A percentile compares a stretch with the other conserved stretches of the same genome.
Conservation (phyloP, 2,797 vertebrate genomes). For the Cyclura pinguis region DNA sequence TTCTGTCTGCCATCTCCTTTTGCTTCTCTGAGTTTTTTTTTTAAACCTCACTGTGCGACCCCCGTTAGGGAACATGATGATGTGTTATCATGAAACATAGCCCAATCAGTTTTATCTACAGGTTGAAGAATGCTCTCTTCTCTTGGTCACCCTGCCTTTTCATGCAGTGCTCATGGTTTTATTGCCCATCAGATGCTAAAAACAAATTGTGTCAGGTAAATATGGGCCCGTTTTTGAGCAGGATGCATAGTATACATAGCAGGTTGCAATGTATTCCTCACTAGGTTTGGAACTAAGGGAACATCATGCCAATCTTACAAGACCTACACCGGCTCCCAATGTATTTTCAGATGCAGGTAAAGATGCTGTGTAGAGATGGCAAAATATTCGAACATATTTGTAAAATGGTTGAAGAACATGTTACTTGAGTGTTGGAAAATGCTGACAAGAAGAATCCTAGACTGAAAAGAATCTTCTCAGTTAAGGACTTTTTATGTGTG, state of each 20-base stretch:
- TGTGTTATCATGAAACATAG: background rate
- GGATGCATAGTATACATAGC: background rate
- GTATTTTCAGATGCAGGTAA: too few relatives aligned
- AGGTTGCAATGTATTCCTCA: background rate
- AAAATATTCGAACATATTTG: too few relatives aligned
- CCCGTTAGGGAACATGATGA: background rate
- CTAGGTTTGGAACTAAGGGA: too few relatives aligned
- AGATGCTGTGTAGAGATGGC: too few relatives aligned
- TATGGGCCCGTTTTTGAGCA: background rate
- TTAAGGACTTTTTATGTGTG: too few relatives aligned
- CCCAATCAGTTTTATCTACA: background rate
- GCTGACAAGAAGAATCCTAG: too few relatives aligned
- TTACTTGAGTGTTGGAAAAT: too few relatives aligned
- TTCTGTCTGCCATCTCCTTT: background rate
- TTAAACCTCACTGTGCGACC: background rate
- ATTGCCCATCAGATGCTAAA: background rate
- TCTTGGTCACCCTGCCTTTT: background rate
- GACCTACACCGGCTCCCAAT: too few relatives aligned
- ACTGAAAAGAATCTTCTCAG: too few relatives aligned
- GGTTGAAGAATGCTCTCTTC: background rate
- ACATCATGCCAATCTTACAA: too few relatives aligned
- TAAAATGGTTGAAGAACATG: too few relatives aligned
- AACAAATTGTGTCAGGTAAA: background rate
- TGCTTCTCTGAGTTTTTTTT: background rate
- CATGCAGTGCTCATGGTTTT: background rate